A percentile compares a stretch with the other conserved stretches of the same genome.
These are phyloP conservation scores for Asteroscopus sphinx DNA, from an alignment of 2,888 invertebrate species.

Conservation along the genomic window DNA sequence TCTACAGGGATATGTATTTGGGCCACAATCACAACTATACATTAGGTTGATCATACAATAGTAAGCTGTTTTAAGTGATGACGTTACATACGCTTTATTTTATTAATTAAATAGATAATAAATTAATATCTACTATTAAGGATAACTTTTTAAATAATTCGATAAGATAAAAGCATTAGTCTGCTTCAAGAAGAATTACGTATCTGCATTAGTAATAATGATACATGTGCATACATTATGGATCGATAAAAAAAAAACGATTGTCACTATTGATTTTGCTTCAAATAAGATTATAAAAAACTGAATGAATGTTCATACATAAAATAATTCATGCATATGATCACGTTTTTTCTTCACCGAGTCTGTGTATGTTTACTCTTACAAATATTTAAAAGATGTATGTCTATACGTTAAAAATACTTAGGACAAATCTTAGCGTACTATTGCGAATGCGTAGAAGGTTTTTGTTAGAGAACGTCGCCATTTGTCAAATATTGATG, in stretches of 20 bases:
- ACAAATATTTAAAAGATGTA: conserved; percentile 38
- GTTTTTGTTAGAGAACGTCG: conserved; percentile 18
- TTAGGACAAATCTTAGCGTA: conserved; percentile 22
- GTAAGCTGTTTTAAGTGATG: background rate
- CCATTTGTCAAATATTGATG: conserved; percentile 32
- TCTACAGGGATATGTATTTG: conserved; percentile 19
- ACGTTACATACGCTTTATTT: conserved; percentile 9
- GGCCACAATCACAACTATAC: conserved; percentile 13
- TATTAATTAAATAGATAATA: conserved; percentile 12
- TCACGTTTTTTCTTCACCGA: conserved; percentile 28
- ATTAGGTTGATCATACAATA: conserved; percentile 9
- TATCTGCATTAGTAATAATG: conserved; percentile 5
- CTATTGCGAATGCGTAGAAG: conserved; percentile 17
- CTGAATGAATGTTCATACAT: conserved; percentile 31
- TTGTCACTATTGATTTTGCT: conserved; percentile 31
- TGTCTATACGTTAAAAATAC: conserved; percentile 21
- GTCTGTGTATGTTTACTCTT: conserved; percentile 31
- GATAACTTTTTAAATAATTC: too few relatives aligned
- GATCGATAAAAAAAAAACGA: conserved; percentile 12
- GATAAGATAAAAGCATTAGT: too few relatives aligned
- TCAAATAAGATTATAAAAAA: conserved; percentile 9
- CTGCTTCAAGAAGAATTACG: background rate
- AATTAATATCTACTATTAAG: too few relatives aligned
- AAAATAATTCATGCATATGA: conserved; percentile 26
- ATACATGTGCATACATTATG: conserved; percentile 17